Base-by-base conservation (phyloP, 2,797 vertebrate genomes). In the Takifugu ocellatus region DNA sequence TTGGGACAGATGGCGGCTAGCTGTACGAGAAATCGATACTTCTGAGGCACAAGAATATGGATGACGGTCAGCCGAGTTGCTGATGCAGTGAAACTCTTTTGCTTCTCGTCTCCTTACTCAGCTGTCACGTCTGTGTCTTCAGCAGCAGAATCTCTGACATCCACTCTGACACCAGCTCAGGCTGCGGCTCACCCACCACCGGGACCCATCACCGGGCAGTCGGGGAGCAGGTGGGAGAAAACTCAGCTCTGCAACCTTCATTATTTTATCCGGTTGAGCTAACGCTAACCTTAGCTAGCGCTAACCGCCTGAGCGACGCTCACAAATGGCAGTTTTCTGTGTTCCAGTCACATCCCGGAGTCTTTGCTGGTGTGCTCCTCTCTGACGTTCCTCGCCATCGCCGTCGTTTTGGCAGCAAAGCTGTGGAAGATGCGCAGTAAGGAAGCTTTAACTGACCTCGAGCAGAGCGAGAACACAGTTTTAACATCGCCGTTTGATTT, bases 391-490 rank as follows among this genome's bases (percentile, higher is more conserved):
- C 5, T 90, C 0, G 31, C 82, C 33, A 65, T 51, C 25, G 48
- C 71, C 44, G 54, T 48, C n/a, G 11, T 85, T 46, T 24, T 75
- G 2, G 50, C 27, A 16, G 74, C 54, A 59, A 83, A 52, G 68
- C 27, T 80, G 39, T 68, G 74, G 77, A 77, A 63, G 45, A 52
- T 44, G n/a, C 77, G 51, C 51, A 74, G 90, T 91, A 84, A 84
- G 90, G 16, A 61, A 15, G 8, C 58, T 54, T 55, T 2, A 48
- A 54, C 54, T 14, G 36, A 43, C 61, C 17, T 5, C 26, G 48
- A 47, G 54, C 14, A 3, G 36, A 57, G 47, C 50, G 2, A 12
- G 1, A 4, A 12, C 7, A 12, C 5, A 10, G 2, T 21, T 24
- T 9, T 21, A 8, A 1, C n/a, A 27, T 55, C 26, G 31, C 1